These are phyloP conservation scores for Drosophila oshimai DNA, from an alignment of 1,140 invertebrate species.

Conservation along the genomic window DNA sequence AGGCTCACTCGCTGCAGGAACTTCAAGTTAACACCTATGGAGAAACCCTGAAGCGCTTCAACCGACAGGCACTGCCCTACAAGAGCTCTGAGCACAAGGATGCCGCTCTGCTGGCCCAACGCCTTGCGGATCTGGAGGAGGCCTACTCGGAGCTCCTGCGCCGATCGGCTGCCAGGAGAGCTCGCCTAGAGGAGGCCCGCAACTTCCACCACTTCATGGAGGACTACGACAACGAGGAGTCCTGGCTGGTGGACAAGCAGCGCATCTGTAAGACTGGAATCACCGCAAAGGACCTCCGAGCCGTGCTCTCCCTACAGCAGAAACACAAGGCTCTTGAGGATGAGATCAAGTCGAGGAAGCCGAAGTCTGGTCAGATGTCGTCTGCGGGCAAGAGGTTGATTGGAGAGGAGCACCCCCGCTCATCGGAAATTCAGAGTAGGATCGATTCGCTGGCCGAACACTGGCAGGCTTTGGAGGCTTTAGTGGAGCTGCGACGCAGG, in stretches of 20 bases:
- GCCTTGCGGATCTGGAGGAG: slow-evolving; percentile 88
- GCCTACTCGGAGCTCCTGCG: slow-evolving; percentile 88
- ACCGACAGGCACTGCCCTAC: slow-evolving; percentile 86
- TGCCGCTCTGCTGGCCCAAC: slow-evolving; percentile 86
- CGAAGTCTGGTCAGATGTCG: slow-evolving; percentile 90
- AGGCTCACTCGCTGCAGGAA: slow-evolving; percentile 96
- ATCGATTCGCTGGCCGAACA: slow-evolving; percentile 92
- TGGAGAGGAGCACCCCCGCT: slow-evolving; percentile 89
- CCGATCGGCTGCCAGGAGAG: slow-evolving; percentile 88
- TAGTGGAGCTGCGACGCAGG: slow-evolving; percentile 91
- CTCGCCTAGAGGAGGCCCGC: slow-evolving; percentile 93
- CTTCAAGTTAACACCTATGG: slow-evolving; percentile 93
- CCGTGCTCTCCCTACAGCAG: slow-evolving; percentile 94
- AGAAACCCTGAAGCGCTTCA: slow-evolving; percentile 91
- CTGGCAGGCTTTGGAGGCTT: slow-evolving; percentile 92
- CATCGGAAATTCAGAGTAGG: slow-evolving; percentile 89
- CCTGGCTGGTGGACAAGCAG: slow-evolving; percentile 96
- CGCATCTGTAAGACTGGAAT: slow-evolving; percentile 94
- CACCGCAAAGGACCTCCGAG: slow-evolving; percentile 96
- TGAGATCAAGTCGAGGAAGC: slow-evolving; percentile 94
- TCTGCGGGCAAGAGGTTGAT: slow-evolving; percentile 90
- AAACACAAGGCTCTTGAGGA: slow-evolving; percentile 97
- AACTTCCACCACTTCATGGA: slow-evolving; percentile 97
- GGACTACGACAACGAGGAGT: slow-evolving; percentile 96
- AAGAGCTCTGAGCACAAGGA: slow-evolving; percentile 85